Evolutionary conservation across 30 jellyfish, hydroid and myxozoan genomes (phyloP).

Genomic region (Turritopsis rubra): DNA sequence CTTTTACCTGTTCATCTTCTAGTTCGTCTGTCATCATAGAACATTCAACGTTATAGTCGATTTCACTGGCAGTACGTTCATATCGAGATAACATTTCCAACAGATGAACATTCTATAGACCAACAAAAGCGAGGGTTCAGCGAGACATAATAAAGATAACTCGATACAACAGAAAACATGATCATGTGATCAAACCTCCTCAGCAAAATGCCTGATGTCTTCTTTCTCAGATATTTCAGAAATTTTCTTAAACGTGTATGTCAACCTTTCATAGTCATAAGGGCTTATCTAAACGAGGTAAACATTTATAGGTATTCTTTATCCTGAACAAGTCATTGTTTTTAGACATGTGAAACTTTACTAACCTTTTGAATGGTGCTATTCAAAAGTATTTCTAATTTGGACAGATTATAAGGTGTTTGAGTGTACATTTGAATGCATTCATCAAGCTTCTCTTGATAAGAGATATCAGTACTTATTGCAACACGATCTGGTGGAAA

Average conservation of each 20-base stretch:
- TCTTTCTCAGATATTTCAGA: slow-evolving; percentile 23
- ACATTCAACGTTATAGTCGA: slow-evolving; percentile 19
- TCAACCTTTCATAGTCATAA: slow-evolving; percentile 78
- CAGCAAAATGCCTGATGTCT: not conserved
- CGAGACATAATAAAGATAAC: no score
- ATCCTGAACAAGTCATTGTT: not conserved
- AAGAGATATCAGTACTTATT: not conserved
- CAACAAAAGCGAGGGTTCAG: not conserved
- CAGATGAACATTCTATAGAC: slow-evolving; percentile 20
- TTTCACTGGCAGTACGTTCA: slow-evolving; percentile 26
- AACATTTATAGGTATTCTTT: not conserved
- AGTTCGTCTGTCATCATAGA: slow-evolving; percentile 22
- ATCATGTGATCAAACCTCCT: no score
- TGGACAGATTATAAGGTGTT: not conserved
- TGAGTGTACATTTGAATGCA: not conserved
- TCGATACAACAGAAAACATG: no score
- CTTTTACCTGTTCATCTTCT: slow-evolving; percentile 24
- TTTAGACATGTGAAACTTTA: not conserved
- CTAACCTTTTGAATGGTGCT: slow-evolving; percentile 15
- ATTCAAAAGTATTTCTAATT: slow-evolving; percentile 16
- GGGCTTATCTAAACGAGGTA: slow-evolving; percentile 57
- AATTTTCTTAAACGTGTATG: slow-evolving; percentile 34
- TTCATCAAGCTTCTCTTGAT: slow-evolving; percentile 33
- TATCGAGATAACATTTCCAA: slow-evolving; percentile 30
- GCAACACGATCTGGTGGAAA: slow-evolving; percentile 21